phyloP scores from a whole-genome alignment of 2,113 vertebrate genomes.

The Mola mola region DNA sequence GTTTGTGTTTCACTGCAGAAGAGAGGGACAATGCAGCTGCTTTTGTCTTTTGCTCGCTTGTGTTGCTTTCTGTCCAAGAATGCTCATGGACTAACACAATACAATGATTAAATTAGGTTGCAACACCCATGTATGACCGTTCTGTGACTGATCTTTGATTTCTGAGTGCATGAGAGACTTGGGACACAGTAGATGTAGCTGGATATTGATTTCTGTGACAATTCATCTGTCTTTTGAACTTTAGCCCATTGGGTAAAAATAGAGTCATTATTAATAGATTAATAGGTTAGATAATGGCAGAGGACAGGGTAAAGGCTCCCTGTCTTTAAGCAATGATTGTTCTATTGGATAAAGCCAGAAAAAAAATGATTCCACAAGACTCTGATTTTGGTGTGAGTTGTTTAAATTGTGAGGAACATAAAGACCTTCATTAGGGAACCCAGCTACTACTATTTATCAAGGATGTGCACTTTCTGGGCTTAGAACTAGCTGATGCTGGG shows the following conservation, averaged over 20 bases:
- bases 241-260: slow-evolving; percentile 24
- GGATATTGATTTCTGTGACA: slow-evolving; percentile 45
- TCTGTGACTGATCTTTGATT: slow-evolving; percentile 20
- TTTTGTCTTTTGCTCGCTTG: slow-evolving; percentile 32
- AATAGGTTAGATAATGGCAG: slow-evolving; percentile 3
- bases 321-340: slow-evolving; percentile 11
- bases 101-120: slow-evolving; percentile 28
- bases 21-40: slow-evolving; percentile 39
- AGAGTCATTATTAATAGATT: slow-evolving; percentile 11
- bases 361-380: neutral
- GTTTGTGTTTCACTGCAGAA: slow-evolving; percentile 45
- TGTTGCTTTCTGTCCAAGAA: slow-evolving; percentile 42
- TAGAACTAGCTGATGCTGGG: slow-evolving; percentile 39
- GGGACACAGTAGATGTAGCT: slow-evolving; percentile 8
- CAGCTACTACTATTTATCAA: slow-evolving; percentile 56
- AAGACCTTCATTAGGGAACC: slow-evolving; percentile 44
- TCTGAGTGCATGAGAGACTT: slow-evolving; percentile 1
- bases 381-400: slow-evolving; percentile 18
- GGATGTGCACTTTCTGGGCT: slow-evolving; percentile 24
- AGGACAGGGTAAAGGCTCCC: neutral
- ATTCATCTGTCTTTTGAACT: slow-evolving; percentile 27
- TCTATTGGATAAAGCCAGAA: slow-evolving; percentile 1
- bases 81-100: slow-evolving; percentile 18
- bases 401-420: slow-evolving; percentile 49
- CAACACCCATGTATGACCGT: neutral